Evolutionary conservation across 2,113 vertebrate species (phyloP).

Genomic region (Clarias batrachus): DNA sequence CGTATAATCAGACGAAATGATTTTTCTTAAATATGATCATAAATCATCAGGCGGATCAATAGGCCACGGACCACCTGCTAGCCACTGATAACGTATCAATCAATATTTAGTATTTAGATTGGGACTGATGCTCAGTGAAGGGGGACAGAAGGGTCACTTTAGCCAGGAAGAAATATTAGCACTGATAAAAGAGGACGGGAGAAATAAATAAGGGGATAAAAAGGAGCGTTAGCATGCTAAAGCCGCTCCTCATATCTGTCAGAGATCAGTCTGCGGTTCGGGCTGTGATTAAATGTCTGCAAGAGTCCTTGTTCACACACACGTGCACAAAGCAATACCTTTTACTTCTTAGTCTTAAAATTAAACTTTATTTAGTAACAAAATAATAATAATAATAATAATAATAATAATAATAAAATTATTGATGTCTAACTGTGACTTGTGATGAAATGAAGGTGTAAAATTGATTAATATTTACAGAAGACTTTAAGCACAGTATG

Average conservation of each 20-base stretch:
- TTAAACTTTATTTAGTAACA: not conserved
- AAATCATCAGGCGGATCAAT: constrained; percentile 98
- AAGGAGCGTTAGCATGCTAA: constrained; percentile 77
- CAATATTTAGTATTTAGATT: constrained; percentile 99
- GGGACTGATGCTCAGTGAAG: constrained; percentile 93
- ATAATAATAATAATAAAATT: no score
- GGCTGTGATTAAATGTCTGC: constrained; percentile 84
- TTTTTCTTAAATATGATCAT: constrained; percentile 99
- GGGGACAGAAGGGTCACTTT: constrained; percentile 76
- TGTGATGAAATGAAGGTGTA: no score
- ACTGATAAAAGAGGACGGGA: constrained; percentile 81
- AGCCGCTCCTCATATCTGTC: constrained; percentile 90
- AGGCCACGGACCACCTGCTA: constrained; percentile 90
- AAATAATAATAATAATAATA: not conserved
- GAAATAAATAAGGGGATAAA: constrained; percentile 62
- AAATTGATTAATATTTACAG: no score
- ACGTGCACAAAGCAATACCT: not conserved
- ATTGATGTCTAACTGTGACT: no score
- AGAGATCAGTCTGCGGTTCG: constrained; percentile 81
- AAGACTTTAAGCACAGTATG: no score
- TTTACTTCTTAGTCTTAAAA: not conserved
- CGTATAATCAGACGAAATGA: constrained; percentile 98
- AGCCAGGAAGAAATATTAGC: constrained; percentile 93
- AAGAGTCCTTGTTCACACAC: constrained; percentile 61
- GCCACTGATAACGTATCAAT: constrained; percentile 98